Evolutionary conservation across 1,140 invertebrate species (phyloP).

Genomic region (Radopholus similis): DNA sequence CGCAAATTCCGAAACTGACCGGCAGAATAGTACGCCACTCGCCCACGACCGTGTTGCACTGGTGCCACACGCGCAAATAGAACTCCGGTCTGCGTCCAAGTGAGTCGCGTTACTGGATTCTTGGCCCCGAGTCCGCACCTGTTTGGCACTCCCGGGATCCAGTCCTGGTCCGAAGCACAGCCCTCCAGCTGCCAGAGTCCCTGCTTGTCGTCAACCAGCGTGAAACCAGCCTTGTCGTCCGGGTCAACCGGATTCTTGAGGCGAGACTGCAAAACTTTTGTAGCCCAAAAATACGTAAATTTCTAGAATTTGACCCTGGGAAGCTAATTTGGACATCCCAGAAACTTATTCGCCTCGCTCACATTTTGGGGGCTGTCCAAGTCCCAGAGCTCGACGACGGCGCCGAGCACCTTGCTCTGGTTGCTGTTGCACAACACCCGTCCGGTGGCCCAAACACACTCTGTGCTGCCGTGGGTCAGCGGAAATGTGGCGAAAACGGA

Average conservation of each 20-base stretch:
- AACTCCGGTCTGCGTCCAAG: slow-evolving; percentile 31
- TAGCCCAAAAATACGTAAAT: background rate
- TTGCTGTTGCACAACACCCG: slow-evolving; percentile 31
- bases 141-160: slow-evolving; percentile 6
- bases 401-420: slow-evolving; percentile 26
- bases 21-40: slow-evolving; percentile 18
- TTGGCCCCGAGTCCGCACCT: background rate
- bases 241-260: slow-evolving; percentile 39
- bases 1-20: too few relatives aligned
- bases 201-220: slow-evolving; percentile 16
- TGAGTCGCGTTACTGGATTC: background rate
- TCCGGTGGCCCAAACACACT: slow-evolving; percentile 41
- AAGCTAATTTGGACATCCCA: too few relatives aligned
- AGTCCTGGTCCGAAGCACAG: slow-evolving; percentile 30
- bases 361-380: slow-evolving; percentile 36
- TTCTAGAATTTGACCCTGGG: too few relatives aligned
- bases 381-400: slow-evolving; percentile 37
- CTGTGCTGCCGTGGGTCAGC: too few relatives aligned
- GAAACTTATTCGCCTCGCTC: background rate
- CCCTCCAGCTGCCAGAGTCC: slow-evolving; percentile 35
- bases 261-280: slow-evolving; percentile 6
- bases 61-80: slow-evolving; percentile 28
- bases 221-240: slow-evolving; percentile 38
- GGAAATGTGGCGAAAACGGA: too few relatives aligned
- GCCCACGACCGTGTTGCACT: slow-evolving; percentile 30